Evolutionary conservation across 2,113 vertebrate genomes (phyloP), one percentile per base, ranked within the genome.

Genomic region (Lampris megalopsis): DNA sequence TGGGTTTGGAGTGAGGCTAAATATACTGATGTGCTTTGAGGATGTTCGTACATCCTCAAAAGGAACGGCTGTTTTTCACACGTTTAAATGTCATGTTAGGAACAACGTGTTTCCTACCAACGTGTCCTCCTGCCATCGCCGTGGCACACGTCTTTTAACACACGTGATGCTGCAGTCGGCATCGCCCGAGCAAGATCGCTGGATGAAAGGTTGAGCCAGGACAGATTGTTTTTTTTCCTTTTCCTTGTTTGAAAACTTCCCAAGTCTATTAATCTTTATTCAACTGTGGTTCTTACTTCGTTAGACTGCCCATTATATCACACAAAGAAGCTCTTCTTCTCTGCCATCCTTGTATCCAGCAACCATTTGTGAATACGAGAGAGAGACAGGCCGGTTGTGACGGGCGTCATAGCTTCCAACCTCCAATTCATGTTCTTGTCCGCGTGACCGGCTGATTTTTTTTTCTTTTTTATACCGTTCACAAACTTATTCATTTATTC

Each of bases 91-190:
- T 63, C 65, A 40, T 77, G 81, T 75, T 61, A 79, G 13, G n/a
- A 24, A 53, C 59, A 59, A 65, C 7, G 52, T 79, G 50, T 58
- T 76, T 81, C 71, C 77, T 24, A 66, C 78, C 77, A 58, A 73
- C 76, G 84, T 86, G 81, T 84, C 81, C 67, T 63, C 68, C 72
- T 76, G 41, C 62, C 36, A 76, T 84, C 78, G 68, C 41, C 81
- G 47, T 50, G 8, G 37, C 24, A 67, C 83, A 87, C 86, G 87
- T 84, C 74, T 79, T 24, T 70, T 56, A 54, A 5, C 43, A 45
- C 24, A 73, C 49, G 57, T 58, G 74, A 74, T 48, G 57, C 40
- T 75, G 77, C 77, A 68, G 74, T 65, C 73, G 36, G 71, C 43
- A 73, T 42, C 48, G 80, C 64, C 71, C 68, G 75, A 83, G 59